Percentiles rank a stretch among this genome's conserved stretches.
Evolutionary conservation across 2,113 vertebrate species (phyloP).

Genomic region (Ameiurus melas): DNA sequence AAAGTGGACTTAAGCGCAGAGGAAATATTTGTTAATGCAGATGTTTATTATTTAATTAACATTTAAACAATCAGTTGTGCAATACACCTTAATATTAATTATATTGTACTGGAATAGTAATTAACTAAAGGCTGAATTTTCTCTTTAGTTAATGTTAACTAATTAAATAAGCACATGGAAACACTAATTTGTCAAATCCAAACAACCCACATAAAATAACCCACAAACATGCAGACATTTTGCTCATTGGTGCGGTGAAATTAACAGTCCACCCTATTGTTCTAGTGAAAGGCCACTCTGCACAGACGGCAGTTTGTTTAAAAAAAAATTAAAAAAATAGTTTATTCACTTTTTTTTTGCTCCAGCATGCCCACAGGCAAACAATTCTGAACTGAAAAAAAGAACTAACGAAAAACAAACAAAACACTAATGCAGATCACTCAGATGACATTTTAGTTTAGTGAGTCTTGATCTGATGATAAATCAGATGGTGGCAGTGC

Average conservation of each 20-base stretch:
- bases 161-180: background rate
- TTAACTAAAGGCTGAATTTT: background rate
- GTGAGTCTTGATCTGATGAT: conserved; percentile 8
- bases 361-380: conserved; percentile 1
- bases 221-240: conserved; percentile 16
- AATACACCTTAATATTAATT: background rate
- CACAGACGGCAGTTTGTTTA: background rate
- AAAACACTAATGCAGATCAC: no score
- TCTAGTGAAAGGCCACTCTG: background rate
- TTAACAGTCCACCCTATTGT: background rate
- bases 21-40: background rate
- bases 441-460: no score
- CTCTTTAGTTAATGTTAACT: background rate
- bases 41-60: background rate
- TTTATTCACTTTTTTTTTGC: background rate
- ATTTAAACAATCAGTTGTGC: background rate
- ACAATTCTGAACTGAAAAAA: conserved; percentile 6
- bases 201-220: background rate
- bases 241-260: background rate
- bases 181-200: background rate
- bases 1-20: background rate
- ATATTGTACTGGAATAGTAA: background rate
- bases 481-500: conserved; percentile 30
- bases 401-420: background rate
- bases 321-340: background rate